Conservation (phyloP, 1,140 invertebrate genomes). For the Drosophila sproati region DNA sequence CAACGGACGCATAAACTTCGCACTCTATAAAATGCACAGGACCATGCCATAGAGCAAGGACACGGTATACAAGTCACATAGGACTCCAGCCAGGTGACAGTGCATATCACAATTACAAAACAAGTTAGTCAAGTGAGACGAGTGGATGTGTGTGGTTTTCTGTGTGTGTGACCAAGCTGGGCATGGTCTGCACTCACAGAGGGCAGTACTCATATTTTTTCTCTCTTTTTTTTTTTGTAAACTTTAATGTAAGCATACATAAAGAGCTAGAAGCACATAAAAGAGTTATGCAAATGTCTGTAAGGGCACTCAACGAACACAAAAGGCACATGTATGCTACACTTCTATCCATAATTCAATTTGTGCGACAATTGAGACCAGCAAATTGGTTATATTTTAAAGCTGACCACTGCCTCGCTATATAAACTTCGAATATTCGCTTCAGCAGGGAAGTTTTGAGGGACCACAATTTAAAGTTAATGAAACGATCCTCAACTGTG, state of each 20-base stretch:
- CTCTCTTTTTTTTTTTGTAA: conserved; percentile 1
- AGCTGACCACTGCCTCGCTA: no score
- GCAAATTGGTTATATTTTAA: no score
- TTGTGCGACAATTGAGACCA: no score
- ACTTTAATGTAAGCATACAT: not conserved
- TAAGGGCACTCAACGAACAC: not conserved
- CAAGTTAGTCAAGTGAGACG: not conserved
- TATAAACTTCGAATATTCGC: no score
- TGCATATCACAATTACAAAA: conserved; percentile 20
- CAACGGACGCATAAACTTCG: conserved; percentile 35
- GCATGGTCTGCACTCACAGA: conserved; percentile 1
- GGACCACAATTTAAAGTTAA: no score
- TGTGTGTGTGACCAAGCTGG: not conserved
- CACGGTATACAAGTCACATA: not conserved
- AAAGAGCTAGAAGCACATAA: not conserved
- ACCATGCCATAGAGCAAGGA: not conserved
- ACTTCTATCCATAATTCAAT: no score
- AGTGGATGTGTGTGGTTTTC: no score
- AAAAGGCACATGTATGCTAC: no score
- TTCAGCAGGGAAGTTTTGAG: no score
- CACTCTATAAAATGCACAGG: conserved; percentile 48
- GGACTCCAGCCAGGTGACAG: not conserved
- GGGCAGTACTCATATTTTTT: conserved; percentile 2
- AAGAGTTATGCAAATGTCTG: conserved; percentile 35
- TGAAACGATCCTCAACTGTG: no score